phyloP scores from a whole-genome alignment of 2,888 invertebrate genomes.

The Heliconius ethilla region DNA sequence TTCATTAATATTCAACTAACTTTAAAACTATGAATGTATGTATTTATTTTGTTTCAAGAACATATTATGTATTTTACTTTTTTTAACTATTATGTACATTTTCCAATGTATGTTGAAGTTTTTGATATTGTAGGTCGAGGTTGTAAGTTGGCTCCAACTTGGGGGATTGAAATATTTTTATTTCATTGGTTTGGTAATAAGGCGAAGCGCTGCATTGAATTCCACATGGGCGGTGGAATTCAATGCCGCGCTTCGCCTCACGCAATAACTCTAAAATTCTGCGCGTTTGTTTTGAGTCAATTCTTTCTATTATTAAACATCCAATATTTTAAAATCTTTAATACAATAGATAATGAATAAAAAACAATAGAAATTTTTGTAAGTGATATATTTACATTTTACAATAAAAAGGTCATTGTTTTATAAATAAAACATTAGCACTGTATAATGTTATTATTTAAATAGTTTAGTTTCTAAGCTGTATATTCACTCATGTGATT shows the following conservation, averaged over 20 bases:
- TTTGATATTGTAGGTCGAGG: too few relatives aligned
- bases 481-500: conserved; percentile 30
- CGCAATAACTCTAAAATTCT: not conserved
- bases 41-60: too few relatives aligned
- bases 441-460: conserved; percentile 26
- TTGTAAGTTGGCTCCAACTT: too few relatives aligned
- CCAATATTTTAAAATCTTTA: not conserved
- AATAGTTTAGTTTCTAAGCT: conserved; percentile 27
- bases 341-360: conserved; percentile 36
- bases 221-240: too few relatives aligned
- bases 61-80: too few relatives aligned
- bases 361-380: conserved; percentile 31
- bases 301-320: not conserved
- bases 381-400: conserved; percentile 49
- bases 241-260: too few relatives aligned
- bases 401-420: conserved; percentile 42
- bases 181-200: not conserved
- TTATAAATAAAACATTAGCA: conserved; percentile 39
- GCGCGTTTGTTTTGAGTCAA: not conserved
- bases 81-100: too few relatives aligned
- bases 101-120: too few relatives aligned
- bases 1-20: too few relatives aligned
- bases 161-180: not conserved
- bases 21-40: too few relatives aligned
- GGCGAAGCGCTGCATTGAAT: not conserved